These are phyloP conservation scores for Temnothorax unifasciatus DNA, from an alignment of 2,888 invertebrate genomes.

Conservation along the genomic window DNA sequence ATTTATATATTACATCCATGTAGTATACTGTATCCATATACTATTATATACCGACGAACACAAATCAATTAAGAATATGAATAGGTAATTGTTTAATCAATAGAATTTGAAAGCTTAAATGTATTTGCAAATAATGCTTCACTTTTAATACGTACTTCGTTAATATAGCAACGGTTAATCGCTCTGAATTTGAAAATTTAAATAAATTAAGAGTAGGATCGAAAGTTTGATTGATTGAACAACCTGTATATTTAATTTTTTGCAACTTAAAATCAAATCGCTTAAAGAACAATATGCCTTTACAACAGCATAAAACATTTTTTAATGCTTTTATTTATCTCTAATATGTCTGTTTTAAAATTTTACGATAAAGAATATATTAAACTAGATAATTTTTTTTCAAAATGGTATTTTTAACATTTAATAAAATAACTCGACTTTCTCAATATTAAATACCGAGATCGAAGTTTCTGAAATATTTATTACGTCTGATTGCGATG, in stretches of 20 bases:
- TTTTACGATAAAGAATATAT: neutral
- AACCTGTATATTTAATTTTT: neutral
- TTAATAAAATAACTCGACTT: neutral
- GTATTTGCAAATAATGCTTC: neutral
- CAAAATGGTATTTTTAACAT: neutral
- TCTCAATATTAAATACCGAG: neutral
- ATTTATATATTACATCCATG: neutral
- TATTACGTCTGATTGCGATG: neutral
- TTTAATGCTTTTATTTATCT: neutral
- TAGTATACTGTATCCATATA: no score
- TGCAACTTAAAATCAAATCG: neutral
- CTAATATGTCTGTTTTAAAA: neutral
- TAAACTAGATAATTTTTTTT: slow-evolving; percentile 1
- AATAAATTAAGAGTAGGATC: neutral
- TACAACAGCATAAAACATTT: neutral
- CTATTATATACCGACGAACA: neutral
- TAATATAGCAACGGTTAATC: neutral
- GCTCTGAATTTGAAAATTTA: neutral
- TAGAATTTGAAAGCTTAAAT: neutral
- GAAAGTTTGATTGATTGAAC: neutral
- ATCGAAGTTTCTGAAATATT: neutral
- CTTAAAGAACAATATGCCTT: neutral
- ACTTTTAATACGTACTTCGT: neutral
- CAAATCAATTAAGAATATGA: slow-evolving; percentile 12
- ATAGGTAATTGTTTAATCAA: neutral